Evolutionary conservation across 2,797 vertebrate genomes (phyloP), one percentile per base, ranked within the genome.

Genomic region (Stomatorhinus walkeri): DNA sequence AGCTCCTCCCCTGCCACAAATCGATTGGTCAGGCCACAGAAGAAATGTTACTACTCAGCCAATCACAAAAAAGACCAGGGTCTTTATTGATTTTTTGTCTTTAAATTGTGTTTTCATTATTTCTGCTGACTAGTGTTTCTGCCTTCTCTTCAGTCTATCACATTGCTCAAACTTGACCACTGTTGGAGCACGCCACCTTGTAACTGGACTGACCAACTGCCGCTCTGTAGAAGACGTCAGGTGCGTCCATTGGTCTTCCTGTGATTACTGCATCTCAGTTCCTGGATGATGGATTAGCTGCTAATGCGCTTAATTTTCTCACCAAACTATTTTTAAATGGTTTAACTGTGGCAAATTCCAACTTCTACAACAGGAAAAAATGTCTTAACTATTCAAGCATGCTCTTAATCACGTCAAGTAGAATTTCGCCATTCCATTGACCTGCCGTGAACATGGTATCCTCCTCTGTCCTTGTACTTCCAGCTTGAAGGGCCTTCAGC

Each of bases 401-500:
- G 1, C 6, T 5, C 87, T 19, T 49, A 68, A 9, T 64, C 16
- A 61, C 10, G 24, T 28, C 40, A 40, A 48, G 59, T 8, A 24
- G 43, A 46, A 46, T 52, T 10, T 79, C 49, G 9, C 32, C 68
- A 28, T 79, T 52, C 64, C 43, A 87, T 64, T 43, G 24, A 19
- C n/a, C 22, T 19, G 5, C 24, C 12, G 40, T 76, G 40, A 52
- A 19, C 48, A 76, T 28, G 22, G 1, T 5, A 2, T 19, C 12
- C 43, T 83, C 4, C 12, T 24, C 14, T 64, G 10, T 89, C 19
- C 48, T 59, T 3, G 16, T 54, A 9, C 56, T 7, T 2, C 1
- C 90, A 98, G 97, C 92, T 92, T 98, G 91, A 92, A 95, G 89
- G 91, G 86, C 85, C 89, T 97, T 90, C 88, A 89, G 0, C 94